These are phyloP conservation scores for Entomobrya multifasciata DNA, from an alignment of 2,888 invertebrate genomes.

Conservation along the genomic window DNA sequence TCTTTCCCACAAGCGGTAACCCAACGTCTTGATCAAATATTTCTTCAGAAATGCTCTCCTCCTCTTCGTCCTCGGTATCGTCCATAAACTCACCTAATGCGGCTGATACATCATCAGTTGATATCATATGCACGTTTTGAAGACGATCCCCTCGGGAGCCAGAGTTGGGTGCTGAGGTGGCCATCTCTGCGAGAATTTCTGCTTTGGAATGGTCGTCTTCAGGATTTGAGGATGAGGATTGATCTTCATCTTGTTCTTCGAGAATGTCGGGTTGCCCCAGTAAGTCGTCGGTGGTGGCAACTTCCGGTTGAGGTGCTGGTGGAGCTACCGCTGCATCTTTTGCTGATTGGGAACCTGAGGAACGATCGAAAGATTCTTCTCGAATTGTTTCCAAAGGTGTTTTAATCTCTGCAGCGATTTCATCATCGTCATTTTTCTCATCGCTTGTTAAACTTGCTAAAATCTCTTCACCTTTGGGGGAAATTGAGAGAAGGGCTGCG, in stretches of 20 bases:
- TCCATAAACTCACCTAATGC: constrained; percentile 52
- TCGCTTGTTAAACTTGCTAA: no score
- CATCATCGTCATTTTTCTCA: constrained; percentile 68
- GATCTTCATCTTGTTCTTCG: neutral
- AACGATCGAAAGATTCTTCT: constrained; percentile 69
- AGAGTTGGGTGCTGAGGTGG: constrained; percentile 6
- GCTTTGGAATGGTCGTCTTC: constrained; percentile 39
- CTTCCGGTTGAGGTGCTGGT: constrained; percentile 1
- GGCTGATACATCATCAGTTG: constrained; percentile 40
- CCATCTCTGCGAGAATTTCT: neutral
- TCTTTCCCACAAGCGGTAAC: neutral
- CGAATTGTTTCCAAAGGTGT: constrained; percentile 74
- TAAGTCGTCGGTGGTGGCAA: neutral
- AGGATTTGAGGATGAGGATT: neutral
- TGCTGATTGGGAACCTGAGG: neutral
- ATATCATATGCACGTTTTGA: constrained; percentile 30
- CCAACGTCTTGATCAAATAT: constrained; percentile 11
- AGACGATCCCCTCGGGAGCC: neutral
- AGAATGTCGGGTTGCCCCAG: constrained; percentile 9
- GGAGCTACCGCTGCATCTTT: neutral
- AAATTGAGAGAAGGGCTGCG: neutral
- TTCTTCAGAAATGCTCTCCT: constrained; percentile 25
- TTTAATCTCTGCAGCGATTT: constrained; percentile 72
- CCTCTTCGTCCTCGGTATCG: constrained; percentile 61
- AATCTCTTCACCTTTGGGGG: constrained; percentile 20